Evolutionary conservation across 2,888 invertebrate genomes (phyloP), one percentile per base, ranked within the genome.

Genomic region (Cataglyphis cursor): DNA sequence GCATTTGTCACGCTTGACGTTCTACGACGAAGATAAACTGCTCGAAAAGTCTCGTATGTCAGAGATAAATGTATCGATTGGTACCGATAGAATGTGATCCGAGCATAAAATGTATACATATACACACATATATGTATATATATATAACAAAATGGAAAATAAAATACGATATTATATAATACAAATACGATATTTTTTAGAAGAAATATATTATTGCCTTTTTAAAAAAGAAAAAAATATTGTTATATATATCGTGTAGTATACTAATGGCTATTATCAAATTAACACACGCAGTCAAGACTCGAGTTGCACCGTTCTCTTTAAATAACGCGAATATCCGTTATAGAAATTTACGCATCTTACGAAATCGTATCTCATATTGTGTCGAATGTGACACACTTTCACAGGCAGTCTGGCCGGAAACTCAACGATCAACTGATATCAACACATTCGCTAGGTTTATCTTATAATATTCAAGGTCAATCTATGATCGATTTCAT

Each of bases 381-480:
- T 88, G 85, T 76, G 86, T 82, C 82, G 89, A 85, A 85, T 75
- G 85, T 82, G 91, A 90, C 89, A 91, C 82, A 91, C 91, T 91
- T 91, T 89, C 88, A 70, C 84, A 31, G 6, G 73, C 59, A 62
- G 81, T 65, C 70, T 44, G 75, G 61, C 81, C 81, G 86, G 87
- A 88, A 76, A 81, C 75, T 81, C 83, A 61, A 74, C 64, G 72
- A 72, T 44, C 64, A 28, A 59, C 62, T 59, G 38, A 81, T 75
- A 83, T 74, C 81, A 81, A 68, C 81, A 85, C 83, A 83, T 62
- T 66, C 74, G 21, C 21, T 10, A 28, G 72, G 57, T 78, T 24
- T 24, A 54, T 59, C 41, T 35, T 66, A 78, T 70, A 57, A 44
- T 9, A 66, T 38, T 76, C 76, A 76, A 18, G 66, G 66, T 76